Evolutionary conservation across 2,888 invertebrate species (phyloP), one percentile per base, ranked within the genome.

Genomic region (Drosophila conformis): DNA sequence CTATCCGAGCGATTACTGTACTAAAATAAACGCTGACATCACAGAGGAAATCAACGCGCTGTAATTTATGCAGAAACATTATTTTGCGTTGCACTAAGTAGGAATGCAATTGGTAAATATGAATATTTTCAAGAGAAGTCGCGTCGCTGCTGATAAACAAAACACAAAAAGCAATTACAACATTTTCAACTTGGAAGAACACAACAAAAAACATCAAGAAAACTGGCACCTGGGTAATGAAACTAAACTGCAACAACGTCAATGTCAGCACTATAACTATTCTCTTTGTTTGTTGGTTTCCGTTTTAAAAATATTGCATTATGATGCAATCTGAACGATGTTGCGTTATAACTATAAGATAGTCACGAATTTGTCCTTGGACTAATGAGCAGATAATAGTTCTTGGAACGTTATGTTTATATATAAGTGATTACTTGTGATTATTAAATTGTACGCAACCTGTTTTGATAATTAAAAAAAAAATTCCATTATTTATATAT

Each of bases 121-220:
- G 46, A 53, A 31, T 21, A 40, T 40, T 31, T 52, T 35, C 13
- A 42, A 15, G 18, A 38, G 33, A 56, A 49, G 15, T 27, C 25
- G 5, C 29, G 18, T 11, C 38, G 18, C 11, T 21, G 31, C n/a
- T 63, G 78, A 78, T 70, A 78, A 66, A 31, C 29, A 13, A 15
- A 10, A 49, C 33, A 69, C 33, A 29, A 69, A 78, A 70, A 54
- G 60, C 49, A 78, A 77, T 78, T 78, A 66, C 66, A 67, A 63
- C 36, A 57, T 56, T 56, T 57, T 57, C 38, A 57, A 56, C 13
- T 60, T 48, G 25, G 7, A 51, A 35, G 40, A 56, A 61, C 21
- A 25, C 21, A 42, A 2, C 29, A 4, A 15, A n/a, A 18, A 31
- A 25, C 18, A 60, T 42, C 51, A 40, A n/a, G 2, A 31, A 21